Conservation (phyloP, 1,140 invertebrate genomes). For the Trissolcus basalis region DNA sequence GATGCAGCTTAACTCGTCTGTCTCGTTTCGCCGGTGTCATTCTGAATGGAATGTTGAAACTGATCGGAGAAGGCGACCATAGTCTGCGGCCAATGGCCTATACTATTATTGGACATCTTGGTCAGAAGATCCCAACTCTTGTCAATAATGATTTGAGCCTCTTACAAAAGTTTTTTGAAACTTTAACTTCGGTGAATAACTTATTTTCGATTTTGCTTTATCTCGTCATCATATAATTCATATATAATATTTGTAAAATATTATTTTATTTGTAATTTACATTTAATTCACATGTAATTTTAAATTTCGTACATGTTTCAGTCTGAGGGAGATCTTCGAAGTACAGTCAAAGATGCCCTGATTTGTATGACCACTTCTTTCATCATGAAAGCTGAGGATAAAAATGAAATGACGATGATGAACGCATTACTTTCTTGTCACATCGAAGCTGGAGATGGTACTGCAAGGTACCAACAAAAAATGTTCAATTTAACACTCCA, state of each 20-base stretch:
- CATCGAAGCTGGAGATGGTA: conserved; percentile 68
- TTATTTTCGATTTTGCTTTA: too few species aligned
- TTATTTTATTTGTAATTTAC: too few species aligned
- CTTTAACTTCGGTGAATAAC: conserved; percentile 79
- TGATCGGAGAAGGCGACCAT: conserved; percentile 75
- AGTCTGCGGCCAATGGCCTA: conserved; percentile 84
- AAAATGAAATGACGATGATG: conserved; percentile 73
- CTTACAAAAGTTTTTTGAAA: conserved; percentile 82
- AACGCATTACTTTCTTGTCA: conserved; percentile 76
- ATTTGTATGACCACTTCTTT: conserved; percentile 79
- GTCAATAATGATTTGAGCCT: conserved; percentile 82
- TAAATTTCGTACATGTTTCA: too few species aligned
- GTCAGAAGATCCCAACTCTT: conserved; percentile 81
- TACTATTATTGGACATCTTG: conserved; percentile 84
- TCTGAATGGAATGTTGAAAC: conserved; percentile 72
- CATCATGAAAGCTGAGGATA: conserved; percentile 65
- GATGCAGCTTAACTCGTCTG: conserved; percentile 67
- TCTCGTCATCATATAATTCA: too few species aligned
- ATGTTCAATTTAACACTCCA: too few species aligned
- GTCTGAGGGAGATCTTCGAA: conserved; percentile 76
- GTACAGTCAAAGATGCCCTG: conserved; percentile 79
- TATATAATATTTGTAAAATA: too few species aligned
- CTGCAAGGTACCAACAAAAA: conserved; percentile 62
- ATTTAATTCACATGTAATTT: too few species aligned
- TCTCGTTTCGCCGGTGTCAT: conserved; percentile 71